phyloP scores from a whole-genome alignment of 2,888 invertebrate genomes.

The Laothoe populi region DNA sequence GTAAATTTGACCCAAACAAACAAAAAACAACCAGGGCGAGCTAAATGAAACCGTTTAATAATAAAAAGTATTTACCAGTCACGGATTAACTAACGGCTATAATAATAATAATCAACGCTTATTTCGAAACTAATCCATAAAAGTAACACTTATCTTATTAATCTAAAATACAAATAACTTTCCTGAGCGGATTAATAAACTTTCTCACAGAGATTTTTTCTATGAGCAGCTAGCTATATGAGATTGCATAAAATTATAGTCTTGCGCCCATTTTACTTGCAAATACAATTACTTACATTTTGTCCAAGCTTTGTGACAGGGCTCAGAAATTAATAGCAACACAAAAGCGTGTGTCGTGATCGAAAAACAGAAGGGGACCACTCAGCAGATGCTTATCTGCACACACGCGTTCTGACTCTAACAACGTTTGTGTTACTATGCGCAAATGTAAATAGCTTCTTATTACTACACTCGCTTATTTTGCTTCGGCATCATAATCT shows the following conservation, averaged over 20 bases:
- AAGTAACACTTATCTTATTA: no score
- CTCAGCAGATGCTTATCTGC: slow-evolving; percentile 83
- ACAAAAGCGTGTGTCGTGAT: slow-evolving; percentile 67
- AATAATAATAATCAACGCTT: no score
- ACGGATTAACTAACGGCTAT: no score
- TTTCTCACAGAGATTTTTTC: slow-evolving; percentile 54
- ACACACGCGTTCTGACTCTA: slow-evolving; percentile 60
- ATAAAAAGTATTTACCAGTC: no score
- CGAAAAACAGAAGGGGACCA: slow-evolving; percentile 78
- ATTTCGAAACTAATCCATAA: no score
- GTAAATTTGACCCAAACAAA: no score
- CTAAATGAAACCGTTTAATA: no score
- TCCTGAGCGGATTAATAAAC: neutral
- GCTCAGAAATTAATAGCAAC: slow-evolving; percentile 81
- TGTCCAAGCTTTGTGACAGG: slow-evolving; percentile 77
- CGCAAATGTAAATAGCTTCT: slow-evolving; percentile 51
- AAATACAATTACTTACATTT: slow-evolving; percentile 82
- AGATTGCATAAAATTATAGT: slow-evolving; percentile 61
- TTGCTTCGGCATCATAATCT: slow-evolving; percentile 32
- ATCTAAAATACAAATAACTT: neutral
- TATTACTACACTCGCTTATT: slow-evolving; percentile 47
- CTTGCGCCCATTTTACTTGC: slow-evolving; percentile 74
- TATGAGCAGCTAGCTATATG: slow-evolving; percentile 50
- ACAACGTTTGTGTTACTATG: slow-evolving; percentile 54
- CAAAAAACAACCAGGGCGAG: no score